Percentiles rank a stretch among this genome's conserved stretches.
These are phyloP conservation scores for Scaptomyza tumidula DNA, from an alignment of 2,888 invertebrate species.

Conservation along the genomic window DNA sequence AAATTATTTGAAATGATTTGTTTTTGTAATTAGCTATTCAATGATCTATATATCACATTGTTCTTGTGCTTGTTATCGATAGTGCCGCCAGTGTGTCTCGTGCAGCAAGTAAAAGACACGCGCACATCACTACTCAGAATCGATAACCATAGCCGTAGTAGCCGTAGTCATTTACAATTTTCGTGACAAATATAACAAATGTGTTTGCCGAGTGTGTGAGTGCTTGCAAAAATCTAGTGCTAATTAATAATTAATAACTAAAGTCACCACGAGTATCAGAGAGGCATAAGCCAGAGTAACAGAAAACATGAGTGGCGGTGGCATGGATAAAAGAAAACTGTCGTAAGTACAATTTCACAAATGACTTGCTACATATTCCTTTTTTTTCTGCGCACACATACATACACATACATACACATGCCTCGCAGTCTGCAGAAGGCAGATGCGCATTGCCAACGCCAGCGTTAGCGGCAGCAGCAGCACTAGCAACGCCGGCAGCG, in stretches of 20 bases:
- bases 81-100: background rate
- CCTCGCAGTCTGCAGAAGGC: conserved; percentile 50
- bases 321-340: conserved; percentile 85
- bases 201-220: conserved; percentile 54
- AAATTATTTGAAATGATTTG: background rate
- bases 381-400: conserved; percentile 63
- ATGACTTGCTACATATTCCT: conserved; percentile 47
- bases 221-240: conserved; percentile 58
- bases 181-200: conserved; percentile 63
- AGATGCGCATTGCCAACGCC: conserved; percentile 58
- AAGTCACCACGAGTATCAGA: conserved; percentile 34
- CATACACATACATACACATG: conserved; percentile 54
- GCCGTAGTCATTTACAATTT: conserved; percentile 56
- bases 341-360: conserved; percentile 82
- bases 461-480: conserved; percentile 41
- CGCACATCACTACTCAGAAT: conserved; percentile 39
- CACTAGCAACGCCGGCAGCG: conserved; percentile 51
- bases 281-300: conserved; percentile 38
- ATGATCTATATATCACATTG: too few species aligned
- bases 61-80: conserved; percentile 33
- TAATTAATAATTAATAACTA: conserved; percentile 52
- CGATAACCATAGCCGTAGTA: conserved; percentile 42
- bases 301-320: conserved; percentile 80
- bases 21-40: background rate
- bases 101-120: conserved; percentile 18